Percentiles rank a stretch among this genome's conserved stretches.
Evolutionary conservation across 2,888 invertebrate genomes (phyloP).

Genomic region (Trachelus stipa): DNA sequence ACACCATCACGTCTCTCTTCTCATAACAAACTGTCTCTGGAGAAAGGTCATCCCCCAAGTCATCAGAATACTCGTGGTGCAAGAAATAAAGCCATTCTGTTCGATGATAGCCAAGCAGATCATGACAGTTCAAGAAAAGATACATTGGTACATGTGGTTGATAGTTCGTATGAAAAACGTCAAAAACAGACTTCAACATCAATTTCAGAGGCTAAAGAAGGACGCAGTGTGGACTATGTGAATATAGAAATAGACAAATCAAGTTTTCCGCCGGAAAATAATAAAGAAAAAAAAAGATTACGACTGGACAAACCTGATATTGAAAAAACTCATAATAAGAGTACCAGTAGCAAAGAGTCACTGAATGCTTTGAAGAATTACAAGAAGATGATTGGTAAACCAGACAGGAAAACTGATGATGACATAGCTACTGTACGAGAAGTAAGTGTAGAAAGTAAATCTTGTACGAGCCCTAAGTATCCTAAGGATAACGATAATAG

Average conservation of each 20-base stretch:
- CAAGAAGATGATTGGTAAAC: neutral
- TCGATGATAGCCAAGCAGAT: neutral
- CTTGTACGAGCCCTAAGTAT: neutral
- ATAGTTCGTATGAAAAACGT: neutral
- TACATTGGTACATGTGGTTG: neutral
- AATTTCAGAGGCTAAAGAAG: neutral
- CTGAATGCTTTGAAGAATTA: neutral
- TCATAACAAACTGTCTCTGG: neutral
- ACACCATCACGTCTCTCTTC: neutral
- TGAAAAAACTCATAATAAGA: neutral
- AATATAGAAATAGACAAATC: neutral
- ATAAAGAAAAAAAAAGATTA: neutral
- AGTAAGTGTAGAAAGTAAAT: neutral
- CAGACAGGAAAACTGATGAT: neutral
- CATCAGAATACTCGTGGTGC: neutral
- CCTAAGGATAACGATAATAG: neutral
- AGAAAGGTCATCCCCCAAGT: neutral
- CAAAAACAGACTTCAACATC: neutral
- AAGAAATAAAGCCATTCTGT: neutral
- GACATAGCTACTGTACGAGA: neutral
- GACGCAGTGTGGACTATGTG: neutral
- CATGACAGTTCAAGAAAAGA: neutral
- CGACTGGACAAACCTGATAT: neutral
- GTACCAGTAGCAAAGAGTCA: neutral
- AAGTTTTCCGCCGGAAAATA: neutral